Evolutionary conservation across 2,113 vertebrate genomes (phyloP).

Genomic region (Cynoglossus semilaevis): DNA sequence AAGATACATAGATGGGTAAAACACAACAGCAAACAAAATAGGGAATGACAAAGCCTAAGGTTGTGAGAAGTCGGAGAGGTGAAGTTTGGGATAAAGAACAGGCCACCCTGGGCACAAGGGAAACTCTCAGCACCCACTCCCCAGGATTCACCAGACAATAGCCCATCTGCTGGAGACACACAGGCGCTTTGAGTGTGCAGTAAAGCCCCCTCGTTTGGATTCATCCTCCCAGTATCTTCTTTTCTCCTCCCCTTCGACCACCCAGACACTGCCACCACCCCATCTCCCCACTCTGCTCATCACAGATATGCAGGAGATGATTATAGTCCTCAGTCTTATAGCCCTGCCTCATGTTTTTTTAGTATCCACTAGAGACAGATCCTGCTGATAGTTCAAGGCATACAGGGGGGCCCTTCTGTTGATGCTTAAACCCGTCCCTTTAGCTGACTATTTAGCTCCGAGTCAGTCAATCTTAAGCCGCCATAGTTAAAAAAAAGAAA

Average conservation of each 20-base stretch:
- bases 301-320: slow-evolving; percentile 69
- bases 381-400: slow-evolving; percentile 61
- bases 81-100: slow-evolving; percentile 61
- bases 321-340: slow-evolving; percentile 70
- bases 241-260: slow-evolving; percentile 73
- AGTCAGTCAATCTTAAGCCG: slow-evolving; percentile 67
- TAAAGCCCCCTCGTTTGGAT: slow-evolving; percentile 70
- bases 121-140: slow-evolving; percentile 62
- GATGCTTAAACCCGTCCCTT: slow-evolving; percentile 63
- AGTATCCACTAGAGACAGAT: slow-evolving; percentile 67
- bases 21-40: slow-evolving; percentile 62
- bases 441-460: slow-evolving; percentile 59
- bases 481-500: slow-evolving; percentile 40
- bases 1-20: slow-evolving; percentile 48
- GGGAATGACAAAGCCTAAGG: slow-evolving; percentile 46
- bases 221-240: slow-evolving; percentile 63
- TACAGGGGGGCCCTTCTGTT: slow-evolving; percentile 46
- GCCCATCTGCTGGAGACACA: slow-evolving; percentile 78
- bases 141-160: slow-evolving; percentile 68
- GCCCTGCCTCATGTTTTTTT: slow-evolving; percentile 65
- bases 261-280: slow-evolving; percentile 72
- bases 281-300: slow-evolving; percentile 55
- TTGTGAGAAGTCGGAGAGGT: slow-evolving; percentile 51
- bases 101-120: slow-evolving; percentile 50
- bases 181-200: slow-evolving; percentile 58